phyloP scores from a whole-genome alignment of 2,888 invertebrate genomes.

The Xylophagus ater region DNA sequence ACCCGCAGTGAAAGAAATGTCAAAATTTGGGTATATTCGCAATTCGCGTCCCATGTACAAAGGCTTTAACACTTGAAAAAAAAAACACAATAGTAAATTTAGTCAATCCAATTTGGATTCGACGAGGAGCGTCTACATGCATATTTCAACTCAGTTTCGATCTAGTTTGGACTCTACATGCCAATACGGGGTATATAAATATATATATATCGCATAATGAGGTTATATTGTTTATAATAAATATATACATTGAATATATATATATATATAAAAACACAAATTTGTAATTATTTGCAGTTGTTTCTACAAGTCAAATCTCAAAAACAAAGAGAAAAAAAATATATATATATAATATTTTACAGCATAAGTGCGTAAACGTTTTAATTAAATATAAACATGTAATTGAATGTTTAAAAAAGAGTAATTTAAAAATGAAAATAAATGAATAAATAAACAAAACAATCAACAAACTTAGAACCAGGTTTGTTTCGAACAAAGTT shows the following conservation, averaged over 20 bases:
- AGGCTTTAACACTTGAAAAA: no score
- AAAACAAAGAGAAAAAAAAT: conserved; percentile 7
- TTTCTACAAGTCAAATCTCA: conserved; percentile 11
- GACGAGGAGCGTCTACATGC: no score
- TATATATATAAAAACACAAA: background rate
- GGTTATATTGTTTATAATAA: conserved; percentile 5
- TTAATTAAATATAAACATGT: conserved; percentile 9
- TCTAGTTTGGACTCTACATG: no score
- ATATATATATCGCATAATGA: no score
- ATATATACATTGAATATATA: conserved; percentile 11
- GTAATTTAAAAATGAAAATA: conserved; percentile 9
- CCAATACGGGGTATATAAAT: no score
- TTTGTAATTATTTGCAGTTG: conserved; percentile 10
- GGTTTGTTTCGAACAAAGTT: conserved; percentile 9
- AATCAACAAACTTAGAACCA: background rate
- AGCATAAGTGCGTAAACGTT: conserved; percentile 10
- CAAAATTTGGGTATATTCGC: no score
- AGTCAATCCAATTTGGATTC: no score
- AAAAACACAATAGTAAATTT: no score
- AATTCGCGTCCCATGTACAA: no score
- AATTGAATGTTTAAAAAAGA: conserved; percentile 14
- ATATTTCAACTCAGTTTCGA: no score
- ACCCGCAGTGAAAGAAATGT: no score
- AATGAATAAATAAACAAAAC: background rate
- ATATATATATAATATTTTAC: no score